These are phyloP conservation scores for Sminthopsis crassicaudata DNA, from an alignment of 2,113 vertebrate species.

Conservation along the genomic window DNA sequence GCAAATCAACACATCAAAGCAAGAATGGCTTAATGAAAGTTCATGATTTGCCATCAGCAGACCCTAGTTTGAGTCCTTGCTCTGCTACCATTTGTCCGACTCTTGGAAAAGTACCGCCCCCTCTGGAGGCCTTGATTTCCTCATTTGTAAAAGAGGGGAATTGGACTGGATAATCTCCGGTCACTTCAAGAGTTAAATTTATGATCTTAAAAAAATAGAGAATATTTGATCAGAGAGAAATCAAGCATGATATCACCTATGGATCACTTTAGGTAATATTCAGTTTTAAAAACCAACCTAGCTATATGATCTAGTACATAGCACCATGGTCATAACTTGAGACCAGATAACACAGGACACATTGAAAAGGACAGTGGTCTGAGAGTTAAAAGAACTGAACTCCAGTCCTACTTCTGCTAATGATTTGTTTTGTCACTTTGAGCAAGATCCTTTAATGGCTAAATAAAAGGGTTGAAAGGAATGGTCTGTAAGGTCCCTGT, in stretches of 20 bases:
- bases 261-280: neutral
- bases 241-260: neutral
- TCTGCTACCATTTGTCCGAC: neutral
- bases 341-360: neutral
- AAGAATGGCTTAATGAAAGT: neutral
- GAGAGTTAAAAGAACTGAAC: neutral
- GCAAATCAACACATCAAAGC: neutral
- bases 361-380: neutral
- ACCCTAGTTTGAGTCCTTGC: neutral
- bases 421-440: neutral
- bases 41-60: neutral
- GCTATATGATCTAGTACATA: neutral
- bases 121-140: neutral
- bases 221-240: neutral
- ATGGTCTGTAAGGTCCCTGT: neutral
- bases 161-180: neutral
- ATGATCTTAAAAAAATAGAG: neutral
- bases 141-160: neutral
- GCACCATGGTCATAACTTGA: neutral
- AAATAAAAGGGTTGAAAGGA: neutral
- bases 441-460: neutral
- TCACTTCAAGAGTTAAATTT: neutral
- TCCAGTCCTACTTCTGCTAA: neutral
- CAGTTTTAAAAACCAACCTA: neutral
- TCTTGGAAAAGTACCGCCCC: neutral